phyloP scores from a whole-genome alignment of 2,797 vertebrate species.

The Hirundo rustica region DNA sequence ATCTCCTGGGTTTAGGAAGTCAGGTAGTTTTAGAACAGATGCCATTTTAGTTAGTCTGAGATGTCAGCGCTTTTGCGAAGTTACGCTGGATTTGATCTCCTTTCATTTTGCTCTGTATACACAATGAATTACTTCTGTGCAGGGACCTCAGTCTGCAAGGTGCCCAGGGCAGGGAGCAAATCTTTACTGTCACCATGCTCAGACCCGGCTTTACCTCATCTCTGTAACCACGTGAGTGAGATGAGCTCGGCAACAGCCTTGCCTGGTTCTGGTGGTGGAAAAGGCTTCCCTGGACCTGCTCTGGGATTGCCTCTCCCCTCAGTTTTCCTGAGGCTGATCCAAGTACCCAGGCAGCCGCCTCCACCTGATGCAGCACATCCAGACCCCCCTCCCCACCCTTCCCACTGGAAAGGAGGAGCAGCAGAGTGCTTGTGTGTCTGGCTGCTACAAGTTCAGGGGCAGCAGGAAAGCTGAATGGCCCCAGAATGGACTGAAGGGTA shows the following conservation, averaged over 20 bases:
- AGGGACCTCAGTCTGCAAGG: background rate
- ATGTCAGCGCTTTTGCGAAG: background rate
- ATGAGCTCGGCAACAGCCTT: fast-evolving
- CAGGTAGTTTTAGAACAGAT: conserved; percentile 14
- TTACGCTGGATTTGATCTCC: background rate
- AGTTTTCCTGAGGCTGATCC: fast-evolving
- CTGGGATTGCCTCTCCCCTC: background rate
- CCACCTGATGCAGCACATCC: fast-evolving
- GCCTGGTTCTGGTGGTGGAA: background rate
- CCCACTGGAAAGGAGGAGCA: fast-evolving
- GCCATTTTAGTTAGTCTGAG: background rate
- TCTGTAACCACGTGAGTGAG: fast-evolving
- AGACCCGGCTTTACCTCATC: background rate
- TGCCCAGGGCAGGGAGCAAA: background rate
- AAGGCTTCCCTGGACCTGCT: background rate
- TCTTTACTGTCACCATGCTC: background rate
- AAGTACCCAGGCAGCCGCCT: background rate
- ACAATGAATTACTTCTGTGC: background rate
- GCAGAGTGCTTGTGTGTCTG: fast-evolving
- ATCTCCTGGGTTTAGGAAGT: background rate
- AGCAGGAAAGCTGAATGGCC: background rate
- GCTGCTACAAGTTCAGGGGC: fast-evolving
- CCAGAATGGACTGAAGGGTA: fast-evolving
- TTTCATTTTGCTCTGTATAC: background rate
- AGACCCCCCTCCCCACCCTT: background rate